Conservation (phyloP, 30 jellyfish, hydroid and myxozoan species). For the Euphysa ruthae region DNA sequence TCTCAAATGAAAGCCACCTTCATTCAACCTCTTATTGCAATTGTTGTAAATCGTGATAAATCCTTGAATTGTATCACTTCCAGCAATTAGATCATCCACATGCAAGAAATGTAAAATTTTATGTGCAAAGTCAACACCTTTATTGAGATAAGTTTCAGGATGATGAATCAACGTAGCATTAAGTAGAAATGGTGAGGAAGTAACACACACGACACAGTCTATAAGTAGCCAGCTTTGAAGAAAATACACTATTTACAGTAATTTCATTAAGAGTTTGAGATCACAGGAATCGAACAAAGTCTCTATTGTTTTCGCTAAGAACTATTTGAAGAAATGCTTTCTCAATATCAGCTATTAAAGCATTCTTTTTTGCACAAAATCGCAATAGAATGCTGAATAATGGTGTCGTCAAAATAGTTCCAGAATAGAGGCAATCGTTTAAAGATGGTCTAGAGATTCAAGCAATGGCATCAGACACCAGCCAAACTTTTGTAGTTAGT, state of each 20-base stretch:
- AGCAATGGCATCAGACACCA: constrained; percentile 54
- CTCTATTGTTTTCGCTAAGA: constrained; percentile 27
- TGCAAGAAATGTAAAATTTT: constrained; percentile 16
- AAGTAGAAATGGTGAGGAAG: constrained; percentile 43
- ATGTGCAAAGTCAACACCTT: constrained; percentile 16
- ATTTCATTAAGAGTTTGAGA: not conserved
- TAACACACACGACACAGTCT: constrained; percentile 52
- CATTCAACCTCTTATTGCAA: constrained; percentile 13
- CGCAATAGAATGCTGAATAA: constrained; percentile 34
- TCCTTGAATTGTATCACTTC: constrained; percentile 23
- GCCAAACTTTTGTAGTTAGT: constrained; percentile 48
- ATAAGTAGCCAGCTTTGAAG: constrained; percentile 10
- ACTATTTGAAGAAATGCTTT: constrained; percentile 43
- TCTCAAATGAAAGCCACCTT: constrained; percentile 39
- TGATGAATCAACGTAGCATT: constrained; percentile 37
- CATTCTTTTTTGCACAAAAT: constrained; percentile 23
- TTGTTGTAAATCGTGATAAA: constrained; percentile 1
- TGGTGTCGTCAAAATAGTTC: constrained; percentile 32
- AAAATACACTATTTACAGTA: not conserved
- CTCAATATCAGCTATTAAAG: constrained; percentile 55
- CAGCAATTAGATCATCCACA: constrained; percentile 34
- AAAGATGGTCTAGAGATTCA: constrained; percentile 3
- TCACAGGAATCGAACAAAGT: constrained; percentile 51
- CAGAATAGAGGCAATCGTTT: constrained; percentile 36
- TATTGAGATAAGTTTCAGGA: constrained; percentile 9